These are phyloP conservation scores for Plebejus argus DNA, from an alignment of 2,888 invertebrate species.

Conservation along the genomic window DNA sequence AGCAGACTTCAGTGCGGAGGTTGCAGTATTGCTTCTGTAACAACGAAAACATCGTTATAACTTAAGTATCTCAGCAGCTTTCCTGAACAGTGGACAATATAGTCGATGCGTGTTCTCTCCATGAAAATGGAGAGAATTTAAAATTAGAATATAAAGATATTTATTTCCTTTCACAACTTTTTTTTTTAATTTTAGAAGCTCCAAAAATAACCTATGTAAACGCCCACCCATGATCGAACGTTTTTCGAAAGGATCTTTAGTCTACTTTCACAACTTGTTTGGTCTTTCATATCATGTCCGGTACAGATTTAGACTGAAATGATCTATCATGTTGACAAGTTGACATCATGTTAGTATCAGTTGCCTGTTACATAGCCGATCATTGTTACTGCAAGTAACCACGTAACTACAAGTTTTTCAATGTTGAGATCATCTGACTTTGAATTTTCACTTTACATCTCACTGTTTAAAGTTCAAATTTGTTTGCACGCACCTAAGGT, in stretches of 20 bases:
- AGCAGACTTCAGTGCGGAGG: conserved; percentile 70
- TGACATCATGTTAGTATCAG: conserved; percentile 1
- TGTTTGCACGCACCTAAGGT: conserved; percentile 38
- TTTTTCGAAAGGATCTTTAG: not conserved
- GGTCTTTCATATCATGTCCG: not conserved
- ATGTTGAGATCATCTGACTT: conserved; percentile 28
- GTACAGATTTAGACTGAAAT: not conserved
- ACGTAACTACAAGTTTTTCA: conserved; percentile 28
- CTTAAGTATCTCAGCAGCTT: not conserved
- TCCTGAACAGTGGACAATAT: too few species aligned
- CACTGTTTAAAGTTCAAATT: conserved; percentile 34
- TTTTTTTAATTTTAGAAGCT: not conserved
- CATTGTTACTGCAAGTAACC: not conserved
- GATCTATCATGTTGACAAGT: not conserved
- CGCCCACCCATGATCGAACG: not conserved
- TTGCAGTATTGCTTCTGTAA: conserved; percentile 76
- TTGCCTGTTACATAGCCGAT: not conserved
- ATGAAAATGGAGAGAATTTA: too few species aligned
- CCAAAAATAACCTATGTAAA: not conserved
- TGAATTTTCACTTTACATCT: conserved; percentile 22
- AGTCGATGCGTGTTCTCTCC: too few species aligned
- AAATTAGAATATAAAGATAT: too few species aligned
- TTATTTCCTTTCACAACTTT: too few species aligned
- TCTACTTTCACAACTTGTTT: not conserved
- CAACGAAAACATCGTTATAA: conserved; percentile 44